These are phyloP conservation scores for Tenthredo notha DNA, from an alignment of 2,888 invertebrate genomes.

Conservation along the genomic window DNA sequence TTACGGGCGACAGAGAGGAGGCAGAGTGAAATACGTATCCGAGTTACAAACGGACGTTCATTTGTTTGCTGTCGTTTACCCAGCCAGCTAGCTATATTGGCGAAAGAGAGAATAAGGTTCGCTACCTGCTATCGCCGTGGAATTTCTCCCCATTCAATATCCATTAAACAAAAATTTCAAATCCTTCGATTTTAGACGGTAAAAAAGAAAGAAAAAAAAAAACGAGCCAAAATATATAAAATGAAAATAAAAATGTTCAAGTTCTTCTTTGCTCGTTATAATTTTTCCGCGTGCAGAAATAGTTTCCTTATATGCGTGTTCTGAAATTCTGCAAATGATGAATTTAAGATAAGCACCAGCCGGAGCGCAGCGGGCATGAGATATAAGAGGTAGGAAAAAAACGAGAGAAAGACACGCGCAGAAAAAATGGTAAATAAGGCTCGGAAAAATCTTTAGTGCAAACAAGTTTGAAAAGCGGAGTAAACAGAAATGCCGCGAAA, in stretches of 20 bases:
- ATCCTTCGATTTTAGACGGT: neutral
- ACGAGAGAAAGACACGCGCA: neutral
- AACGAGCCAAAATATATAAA: neutral
- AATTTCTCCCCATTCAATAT: neutral
- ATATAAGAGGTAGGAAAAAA: neutral
- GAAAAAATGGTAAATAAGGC: neutral
- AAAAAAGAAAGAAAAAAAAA: neutral
- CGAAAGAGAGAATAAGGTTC: neutral
- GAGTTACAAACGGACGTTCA: constrained; percentile 72
- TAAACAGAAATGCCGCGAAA: neutral
- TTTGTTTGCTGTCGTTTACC: constrained; percentile 72
- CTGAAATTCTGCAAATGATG: too few relatives aligned
- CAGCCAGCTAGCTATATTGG: constrained; percentile 32
- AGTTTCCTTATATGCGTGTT: too few relatives aligned
- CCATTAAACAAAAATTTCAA: neutral
- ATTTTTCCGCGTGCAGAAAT: too few relatives aligned
- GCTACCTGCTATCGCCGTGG: neutral
- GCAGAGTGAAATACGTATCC: constrained; percentile 67
- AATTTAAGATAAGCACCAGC: too few relatives aligned
- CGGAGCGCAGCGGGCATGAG: too few relatives aligned
- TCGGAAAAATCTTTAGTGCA: neutral
- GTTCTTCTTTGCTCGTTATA: neutral
- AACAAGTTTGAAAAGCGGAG: constrained; percentile 1
- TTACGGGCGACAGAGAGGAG: constrained; percentile 2
- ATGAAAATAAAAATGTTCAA: neutral